A percentile compares a stretch with the other conserved stretches of the same genome.
Conservation (phyloP, 2,888 invertebrate species). For the Ormyrus nitidulus region DNA sequence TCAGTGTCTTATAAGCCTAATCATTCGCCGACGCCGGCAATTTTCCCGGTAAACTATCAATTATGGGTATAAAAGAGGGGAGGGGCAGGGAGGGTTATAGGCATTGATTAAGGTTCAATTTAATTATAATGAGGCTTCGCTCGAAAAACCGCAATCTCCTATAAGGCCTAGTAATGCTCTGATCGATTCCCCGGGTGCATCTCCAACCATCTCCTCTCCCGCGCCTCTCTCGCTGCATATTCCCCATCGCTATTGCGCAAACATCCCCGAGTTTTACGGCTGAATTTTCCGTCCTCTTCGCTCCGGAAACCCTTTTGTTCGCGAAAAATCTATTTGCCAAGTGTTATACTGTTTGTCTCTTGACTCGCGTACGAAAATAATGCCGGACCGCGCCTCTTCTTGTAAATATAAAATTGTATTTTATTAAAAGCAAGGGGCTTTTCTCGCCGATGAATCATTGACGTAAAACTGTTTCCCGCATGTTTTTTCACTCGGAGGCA, state of each 20-base stretch:
- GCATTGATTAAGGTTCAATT: slow-evolving; percentile 24
- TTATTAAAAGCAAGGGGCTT: too few relatives aligned
- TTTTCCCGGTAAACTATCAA: slow-evolving; percentile 14
- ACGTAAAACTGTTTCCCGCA: too few relatives aligned
- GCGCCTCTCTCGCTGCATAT: not conserved
- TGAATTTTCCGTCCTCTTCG: not conserved
- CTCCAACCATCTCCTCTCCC: slow-evolving; percentile 1
- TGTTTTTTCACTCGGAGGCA: too few relatives aligned
- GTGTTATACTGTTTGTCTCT: too few relatives aligned
- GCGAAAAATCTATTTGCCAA: too few relatives aligned
- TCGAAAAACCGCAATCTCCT: not conserved
- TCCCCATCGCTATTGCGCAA: slow-evolving; percentile 6
- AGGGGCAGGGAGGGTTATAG: not conserved
- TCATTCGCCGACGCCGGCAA: too few relatives aligned
- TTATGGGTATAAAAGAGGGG: not conserved
- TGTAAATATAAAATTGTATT: too few relatives aligned
- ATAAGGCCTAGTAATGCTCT: not conserved
- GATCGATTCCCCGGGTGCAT: slow-evolving; percentile 11
- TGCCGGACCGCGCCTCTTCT: too few relatives aligned
- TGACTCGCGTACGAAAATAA: too few relatives aligned
- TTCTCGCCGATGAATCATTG: too few relatives aligned
- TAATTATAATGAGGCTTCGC: slow-evolving; percentile 27
- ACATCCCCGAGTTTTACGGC: not conserved
- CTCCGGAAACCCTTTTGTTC: too few relatives aligned
- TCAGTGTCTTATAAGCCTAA: too few relatives aligned